Conservation (phyloP, 2,888 invertebrate species). For the Andrena trimmerana region DNA sequence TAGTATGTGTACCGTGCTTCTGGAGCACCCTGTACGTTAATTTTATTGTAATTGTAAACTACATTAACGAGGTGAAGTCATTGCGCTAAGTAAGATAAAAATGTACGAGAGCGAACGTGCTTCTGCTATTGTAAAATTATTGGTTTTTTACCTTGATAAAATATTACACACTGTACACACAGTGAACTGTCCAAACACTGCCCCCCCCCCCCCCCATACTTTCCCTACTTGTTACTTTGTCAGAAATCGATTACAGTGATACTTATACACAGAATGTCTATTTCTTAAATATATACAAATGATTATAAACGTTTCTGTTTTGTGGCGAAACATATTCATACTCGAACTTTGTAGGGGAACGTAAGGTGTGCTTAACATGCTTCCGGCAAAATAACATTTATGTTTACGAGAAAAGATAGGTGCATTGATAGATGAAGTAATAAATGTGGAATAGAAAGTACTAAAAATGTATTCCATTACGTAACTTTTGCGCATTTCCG, state of each 20-base stretch:
- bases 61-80: constrained; percentile 40
- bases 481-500: constrained; percentile 4
- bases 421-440: constrained; percentile 11
- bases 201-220: constrained; percentile 37
- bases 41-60: constrained; percentile 56
- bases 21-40: constrained; percentile 47
- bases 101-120: constrained; percentile 58
- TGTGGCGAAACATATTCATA: background rate
- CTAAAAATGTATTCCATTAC: constrained; percentile 17
- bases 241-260: constrained; percentile 44
- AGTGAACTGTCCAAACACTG: constrained; percentile 57
- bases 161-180: constrained; percentile 65
- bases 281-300: constrained; percentile 68
- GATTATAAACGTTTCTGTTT: constrained; percentile 42
- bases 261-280: constrained; percentile 71
- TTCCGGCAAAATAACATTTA: constrained; percentile 2
- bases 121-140: constrained; percentile 66
- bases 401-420: constrained; percentile 14
- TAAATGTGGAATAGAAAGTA: constrained; percentile 14
- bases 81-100: constrained; percentile 53
- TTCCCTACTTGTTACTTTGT: constrained; percentile 48
- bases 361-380: background rate
- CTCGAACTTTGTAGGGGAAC: background rate
- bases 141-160: constrained; percentile 72
- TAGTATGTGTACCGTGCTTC: constrained; percentile 13